phyloP scores from a whole-genome alignment of 2,113 vertebrate genomes.

The Strix aluco region DNA sequence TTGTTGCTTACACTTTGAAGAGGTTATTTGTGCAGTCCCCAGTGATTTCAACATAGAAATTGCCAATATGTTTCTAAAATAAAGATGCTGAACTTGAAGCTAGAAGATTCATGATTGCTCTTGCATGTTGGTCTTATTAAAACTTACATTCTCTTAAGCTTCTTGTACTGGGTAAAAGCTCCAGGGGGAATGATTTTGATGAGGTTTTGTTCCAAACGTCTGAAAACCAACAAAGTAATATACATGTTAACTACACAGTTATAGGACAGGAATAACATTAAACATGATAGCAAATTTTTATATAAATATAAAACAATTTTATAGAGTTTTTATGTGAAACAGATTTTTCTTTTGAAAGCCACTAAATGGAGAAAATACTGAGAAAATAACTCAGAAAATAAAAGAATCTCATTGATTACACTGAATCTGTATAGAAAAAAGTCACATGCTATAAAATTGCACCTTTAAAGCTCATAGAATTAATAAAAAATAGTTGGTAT shows the following conservation, averaged over 20 bases:
- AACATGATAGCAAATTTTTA: neutral
- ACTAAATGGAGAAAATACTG: neutral
- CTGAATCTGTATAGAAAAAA: neutral
- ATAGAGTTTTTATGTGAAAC: neutral
- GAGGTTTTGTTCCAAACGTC: conserved; percentile 97
- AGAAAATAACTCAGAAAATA: neutral
- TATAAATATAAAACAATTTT: neutral
- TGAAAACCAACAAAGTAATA: conserved; percentile 68
- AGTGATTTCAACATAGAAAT: neutral
- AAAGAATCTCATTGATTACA: neutral
- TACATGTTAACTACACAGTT: neutral
- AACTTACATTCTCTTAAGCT: conserved; percentile 98
- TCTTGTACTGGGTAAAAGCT: conserved; percentile 95
- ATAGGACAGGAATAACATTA: neutral
- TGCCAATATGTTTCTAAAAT: conserved; percentile 14
- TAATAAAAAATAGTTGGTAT: neutral
- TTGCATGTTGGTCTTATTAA: conserved; percentile 26
- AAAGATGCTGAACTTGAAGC: neutral
- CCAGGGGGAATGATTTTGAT: conserved; percentile 92
- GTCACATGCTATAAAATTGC: neutral
- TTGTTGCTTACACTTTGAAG: neutral
- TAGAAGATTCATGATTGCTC: neutral
- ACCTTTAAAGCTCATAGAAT: neutral
- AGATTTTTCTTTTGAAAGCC: neutral
- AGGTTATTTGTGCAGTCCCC: conserved; percentile 6